Evolutionary conservation across 2,113 vertebrate species (phyloP).

Genomic region (Erinaceus europaeus): DNA sequence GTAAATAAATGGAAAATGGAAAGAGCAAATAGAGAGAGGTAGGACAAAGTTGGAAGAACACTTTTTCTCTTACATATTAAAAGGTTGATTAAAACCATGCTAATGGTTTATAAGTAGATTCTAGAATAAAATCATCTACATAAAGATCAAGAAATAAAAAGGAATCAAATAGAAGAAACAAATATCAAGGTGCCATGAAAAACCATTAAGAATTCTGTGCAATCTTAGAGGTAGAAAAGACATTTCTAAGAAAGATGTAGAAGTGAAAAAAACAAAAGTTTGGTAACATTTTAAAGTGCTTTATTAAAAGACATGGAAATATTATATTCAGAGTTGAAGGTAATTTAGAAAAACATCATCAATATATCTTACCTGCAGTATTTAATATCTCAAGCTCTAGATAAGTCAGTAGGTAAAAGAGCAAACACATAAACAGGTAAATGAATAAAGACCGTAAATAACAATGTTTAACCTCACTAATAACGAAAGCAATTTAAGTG

Average conservation of each 20-base stretch:
- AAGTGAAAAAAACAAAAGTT: not conserved
- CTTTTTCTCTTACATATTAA: too few relatives aligned
- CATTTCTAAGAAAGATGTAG: not conserved
- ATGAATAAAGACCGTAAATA: not conserved
- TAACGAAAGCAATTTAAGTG: not conserved
- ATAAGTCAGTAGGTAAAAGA: slow-evolving; percentile 14
- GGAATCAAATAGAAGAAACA: not conserved
- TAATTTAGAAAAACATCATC: slow-evolving; percentile 16
- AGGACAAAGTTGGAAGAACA: too few relatives aligned
- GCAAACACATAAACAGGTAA: not conserved
- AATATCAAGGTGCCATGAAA: not conserved
- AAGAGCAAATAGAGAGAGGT: too few relatives aligned
- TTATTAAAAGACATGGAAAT: not conserved
- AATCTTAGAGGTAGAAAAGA: not conserved
- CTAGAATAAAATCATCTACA: not conserved
- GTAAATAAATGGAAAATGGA: too few relatives aligned
- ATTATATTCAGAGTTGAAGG: not conserved
- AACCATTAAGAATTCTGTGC: not conserved
- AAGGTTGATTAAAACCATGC: too few relatives aligned
- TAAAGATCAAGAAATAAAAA: slow-evolving; percentile 1
- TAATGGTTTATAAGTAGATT: too few relatives aligned
- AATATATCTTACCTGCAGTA: not conserved
- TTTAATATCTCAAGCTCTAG: not conserved
- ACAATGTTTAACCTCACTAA: not conserved
- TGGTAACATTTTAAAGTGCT: not conserved